Percentiles rank a stretch among this genome's conserved stretches.
phyloP scores from a whole-genome alignment of 2,888 invertebrate genomes.

The Amphiduros pacificus region DNA sequence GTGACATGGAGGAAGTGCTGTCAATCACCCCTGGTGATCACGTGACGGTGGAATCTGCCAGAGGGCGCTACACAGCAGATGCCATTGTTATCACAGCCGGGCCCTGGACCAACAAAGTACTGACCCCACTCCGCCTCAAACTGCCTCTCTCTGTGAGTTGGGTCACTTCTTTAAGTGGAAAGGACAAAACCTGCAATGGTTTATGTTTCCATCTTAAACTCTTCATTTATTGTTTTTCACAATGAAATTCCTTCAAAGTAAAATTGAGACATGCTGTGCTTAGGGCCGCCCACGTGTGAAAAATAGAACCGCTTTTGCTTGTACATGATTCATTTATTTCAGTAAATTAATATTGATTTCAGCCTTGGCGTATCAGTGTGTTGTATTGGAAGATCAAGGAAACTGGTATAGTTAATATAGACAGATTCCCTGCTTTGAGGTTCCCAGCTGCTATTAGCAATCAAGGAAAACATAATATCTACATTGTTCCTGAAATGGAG shows the following conservation, averaged over 20 bases:
- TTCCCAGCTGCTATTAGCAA: background rate
- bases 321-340: no score
- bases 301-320: no score
- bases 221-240: background rate
- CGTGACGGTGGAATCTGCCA: slow-evolving; percentile 35
- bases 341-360: background rate
- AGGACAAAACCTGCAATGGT: background rate
- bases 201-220: background rate
- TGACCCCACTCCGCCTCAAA: background rate
- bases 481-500: background rate
- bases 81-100: slow-evolving; percentile 1
- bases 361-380: slow-evolving; percentile 4
- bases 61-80: background rate
- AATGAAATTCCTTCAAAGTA: background rate
- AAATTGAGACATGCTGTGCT: background rate
- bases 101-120: slow-evolving; percentile 2
- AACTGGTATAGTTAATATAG: background rate
- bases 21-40: slow-evolving; percentile 38
- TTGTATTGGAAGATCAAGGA: slow-evolving; percentile 6
- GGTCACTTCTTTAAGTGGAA: no score
- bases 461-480: slow-evolving; percentile 9
- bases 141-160: background rate
- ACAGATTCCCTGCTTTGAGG: slow-evolving; percentile 3
- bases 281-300: no score
- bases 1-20: slow-evolving; percentile 38